These are phyloP conservation scores for Drosophila subquinaria DNA, from an alignment of 2,888 invertebrate species.

Conservation along the genomic window DNA sequence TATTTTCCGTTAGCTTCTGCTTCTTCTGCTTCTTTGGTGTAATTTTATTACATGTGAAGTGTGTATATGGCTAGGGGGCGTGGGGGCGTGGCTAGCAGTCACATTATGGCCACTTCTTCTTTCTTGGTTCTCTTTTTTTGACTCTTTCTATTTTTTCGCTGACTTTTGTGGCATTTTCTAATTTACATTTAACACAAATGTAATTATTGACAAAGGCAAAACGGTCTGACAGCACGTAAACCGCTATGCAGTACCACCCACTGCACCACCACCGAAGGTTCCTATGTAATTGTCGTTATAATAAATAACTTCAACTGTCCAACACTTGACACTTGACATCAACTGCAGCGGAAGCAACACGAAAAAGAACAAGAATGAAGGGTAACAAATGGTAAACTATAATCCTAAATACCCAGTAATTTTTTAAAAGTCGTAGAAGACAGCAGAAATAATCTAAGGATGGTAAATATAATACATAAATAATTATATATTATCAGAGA, in stretches of 20 bases:
- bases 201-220: conserved; percentile 74
- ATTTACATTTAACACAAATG: conserved; percentile 78
- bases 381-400: conserved; percentile 14
- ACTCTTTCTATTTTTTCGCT: conserved; percentile 16
- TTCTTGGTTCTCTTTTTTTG: neutral
- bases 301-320: conserved; percentile 84
- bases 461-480: neutral
- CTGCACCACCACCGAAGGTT: conserved; percentile 25
- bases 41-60: conserved; percentile 40
- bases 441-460: neutral
- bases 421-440: neutral
- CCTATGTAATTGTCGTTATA: conserved; percentile 80
- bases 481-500: neutral
- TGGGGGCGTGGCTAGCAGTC: conserved; percentile 47
- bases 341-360: conserved; percentile 75
- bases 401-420: conserved; percentile 40
- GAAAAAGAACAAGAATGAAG: conserved; percentile 45
- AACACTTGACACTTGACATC: conserved; percentile 83
- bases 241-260: conserved; percentile 29
- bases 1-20: conserved; percentile 2
- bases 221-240: conserved; percentile 52
- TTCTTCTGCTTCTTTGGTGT: conserved; percentile 1
- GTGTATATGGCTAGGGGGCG: conserved; percentile 42
- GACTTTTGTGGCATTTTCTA: conserved; percentile 69
- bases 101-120: conserved; percentile 57